Evolutionary conservation across 2,888 invertebrate species (phyloP).

Genomic region (Philhelius pedissequus): DNA sequence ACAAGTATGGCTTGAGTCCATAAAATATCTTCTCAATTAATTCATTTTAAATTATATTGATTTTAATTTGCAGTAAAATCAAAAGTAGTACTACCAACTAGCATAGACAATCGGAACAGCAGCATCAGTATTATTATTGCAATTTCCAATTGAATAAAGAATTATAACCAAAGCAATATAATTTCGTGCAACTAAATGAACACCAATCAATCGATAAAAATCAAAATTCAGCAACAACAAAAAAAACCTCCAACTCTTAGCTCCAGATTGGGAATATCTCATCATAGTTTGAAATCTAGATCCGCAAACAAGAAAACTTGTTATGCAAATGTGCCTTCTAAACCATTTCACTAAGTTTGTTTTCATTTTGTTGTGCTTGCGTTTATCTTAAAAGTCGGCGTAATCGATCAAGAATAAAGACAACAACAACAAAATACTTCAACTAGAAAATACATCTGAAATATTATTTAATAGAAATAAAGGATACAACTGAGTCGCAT

Average conservation of each 20-base stretch:
- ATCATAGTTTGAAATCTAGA: background rate
- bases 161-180: background rate
- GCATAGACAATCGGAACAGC: background rate
- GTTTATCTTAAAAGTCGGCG: slow-evolving; percentile 1
- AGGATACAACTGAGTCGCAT: background rate
- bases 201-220: slow-evolving; percentile 9
- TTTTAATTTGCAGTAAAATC: background rate
- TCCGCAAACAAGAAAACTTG: background rate
- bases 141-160: background rate
- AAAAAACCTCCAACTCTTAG: background rate
- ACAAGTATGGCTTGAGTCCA: background rate
- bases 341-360: background rate
- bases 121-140: background rate
- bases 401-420: background rate
- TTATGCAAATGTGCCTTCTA: background rate
- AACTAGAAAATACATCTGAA: background rate
- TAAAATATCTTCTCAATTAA: background rate
- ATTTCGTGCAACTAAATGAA: background rate
- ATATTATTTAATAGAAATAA: background rate
- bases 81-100: background rate
- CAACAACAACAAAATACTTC: background rate
- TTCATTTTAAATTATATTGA: background rate
- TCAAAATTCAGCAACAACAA: background rate
- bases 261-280: slow-evolving; percentile 1
- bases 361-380: background rate